Conservation (phyloP, 2,113 vertebrate species). For the Melanerpes aurifrons region DNA sequence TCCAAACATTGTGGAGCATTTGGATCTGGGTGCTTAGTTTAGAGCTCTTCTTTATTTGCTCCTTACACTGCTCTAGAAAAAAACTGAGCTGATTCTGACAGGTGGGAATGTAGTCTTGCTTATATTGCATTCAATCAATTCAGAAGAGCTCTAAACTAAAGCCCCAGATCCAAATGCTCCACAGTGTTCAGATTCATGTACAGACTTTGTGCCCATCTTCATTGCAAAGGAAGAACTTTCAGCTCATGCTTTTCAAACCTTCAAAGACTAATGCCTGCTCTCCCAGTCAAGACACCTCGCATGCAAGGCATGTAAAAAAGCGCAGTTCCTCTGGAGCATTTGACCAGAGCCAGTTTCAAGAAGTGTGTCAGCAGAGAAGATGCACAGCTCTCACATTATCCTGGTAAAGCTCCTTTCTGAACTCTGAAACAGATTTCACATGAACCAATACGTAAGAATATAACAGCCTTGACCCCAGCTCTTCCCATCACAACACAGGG, state of each 20-base stretch:
- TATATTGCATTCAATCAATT: background rate
- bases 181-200: too few relatives aligned
- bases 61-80: background rate
- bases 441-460: background rate
- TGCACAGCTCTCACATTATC: background rate
- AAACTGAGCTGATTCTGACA: background rate
- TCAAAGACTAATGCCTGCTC: background rate
- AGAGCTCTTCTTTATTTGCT: background rate
- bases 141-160: too few relatives aligned
- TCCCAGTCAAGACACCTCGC: background rate
- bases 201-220: too few relatives aligned
- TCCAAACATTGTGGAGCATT: too few relatives aligned
- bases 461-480: fast-evolving
- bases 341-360: slow-evolving; percentile 17
- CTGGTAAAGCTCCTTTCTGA: background rate
- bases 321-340: background rate
- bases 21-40: too few relatives aligned
- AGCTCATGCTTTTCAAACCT: background rate
- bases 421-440: background rate
- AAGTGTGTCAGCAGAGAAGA: slow-evolving; percentile 16
- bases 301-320: background rate
- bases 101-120: background rate
- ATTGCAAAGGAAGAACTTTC: background rate
- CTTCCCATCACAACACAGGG: background rate
- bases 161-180: too few relatives aligned